phyloP scores from a whole-genome alignment of 2,888 invertebrate genomes.

The Eupithecia subumbrata region DNA sequence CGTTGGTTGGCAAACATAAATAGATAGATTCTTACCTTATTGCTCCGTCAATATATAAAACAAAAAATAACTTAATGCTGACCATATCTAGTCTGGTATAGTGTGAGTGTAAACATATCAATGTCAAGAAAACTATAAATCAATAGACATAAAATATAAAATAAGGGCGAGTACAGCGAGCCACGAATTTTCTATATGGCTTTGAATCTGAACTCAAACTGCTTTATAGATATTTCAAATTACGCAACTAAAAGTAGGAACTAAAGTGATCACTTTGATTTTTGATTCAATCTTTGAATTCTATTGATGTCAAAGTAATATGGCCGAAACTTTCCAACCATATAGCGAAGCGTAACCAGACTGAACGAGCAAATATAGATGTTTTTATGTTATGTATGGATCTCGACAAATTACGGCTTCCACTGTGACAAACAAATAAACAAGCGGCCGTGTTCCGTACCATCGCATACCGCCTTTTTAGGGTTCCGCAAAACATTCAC shows the following conservation, averaged over 20 bases:
- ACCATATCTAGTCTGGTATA: too few species aligned
- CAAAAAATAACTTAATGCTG: too few species aligned
- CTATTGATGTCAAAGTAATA: neutral
- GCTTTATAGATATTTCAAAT: neutral
- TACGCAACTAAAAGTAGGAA: neutral
- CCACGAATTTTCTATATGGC: neutral
- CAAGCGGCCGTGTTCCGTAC: constrained; percentile 29
- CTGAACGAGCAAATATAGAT: constrained; percentile 24
- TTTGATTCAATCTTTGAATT: neutral
- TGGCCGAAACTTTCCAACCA: neutral
- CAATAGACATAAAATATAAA: neutral
- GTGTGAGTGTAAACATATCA: neutral
- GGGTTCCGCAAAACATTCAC: constrained; percentile 15
- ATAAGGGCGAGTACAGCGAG: neutral
- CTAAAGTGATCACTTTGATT: neutral
- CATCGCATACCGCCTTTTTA: constrained; percentile 24
- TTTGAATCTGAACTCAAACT: neutral
- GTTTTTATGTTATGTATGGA: constrained; percentile 31
- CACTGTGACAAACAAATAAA: constrained; percentile 40
- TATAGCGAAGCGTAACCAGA: neutral
- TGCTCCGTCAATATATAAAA: too few species aligned
- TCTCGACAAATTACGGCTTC: constrained; percentile 43
- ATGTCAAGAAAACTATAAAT: neutral
- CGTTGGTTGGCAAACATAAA: neutral
- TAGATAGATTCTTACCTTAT: too few species aligned